Percentiles rank a stretch among this genome's conserved stretches.
phyloP scores from a whole-genome alignment of 2,888 invertebrate species.

The Scaptomyza reducta region DNA sequence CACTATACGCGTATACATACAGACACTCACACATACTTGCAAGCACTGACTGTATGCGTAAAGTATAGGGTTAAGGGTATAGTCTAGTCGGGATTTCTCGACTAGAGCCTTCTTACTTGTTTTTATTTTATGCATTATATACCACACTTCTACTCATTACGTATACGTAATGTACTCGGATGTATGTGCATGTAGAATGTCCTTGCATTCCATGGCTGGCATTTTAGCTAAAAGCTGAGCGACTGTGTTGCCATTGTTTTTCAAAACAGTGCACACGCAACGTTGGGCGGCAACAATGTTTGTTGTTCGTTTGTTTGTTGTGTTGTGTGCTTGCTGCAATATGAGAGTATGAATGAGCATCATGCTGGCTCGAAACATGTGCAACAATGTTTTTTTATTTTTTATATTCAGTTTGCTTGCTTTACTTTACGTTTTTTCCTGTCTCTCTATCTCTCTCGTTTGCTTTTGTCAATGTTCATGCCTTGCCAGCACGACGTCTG shows the following conservation, averaged over 20 bases:
- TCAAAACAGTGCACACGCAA: slow-evolving; percentile 1
- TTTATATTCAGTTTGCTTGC: slow-evolving; percentile 41
- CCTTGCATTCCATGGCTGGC: neutral
- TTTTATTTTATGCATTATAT: neutral
- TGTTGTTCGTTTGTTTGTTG: slow-evolving; percentile 16
- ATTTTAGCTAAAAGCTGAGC: slow-evolving; percentile 7
- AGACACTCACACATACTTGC: too few relatives aligned
- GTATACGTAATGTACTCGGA: neutral
- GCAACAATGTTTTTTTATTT: slow-evolving; percentile 70
- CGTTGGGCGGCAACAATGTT: slow-evolving; percentile 44
- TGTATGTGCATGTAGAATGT: too few relatives aligned
- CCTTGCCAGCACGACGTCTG: slow-evolving; percentile 34
- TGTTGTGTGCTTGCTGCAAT: slow-evolving; percentile 28
- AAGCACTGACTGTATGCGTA: too few relatives aligned
- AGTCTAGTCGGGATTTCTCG: too few relatives aligned
- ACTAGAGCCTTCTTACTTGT: too few relatives aligned
- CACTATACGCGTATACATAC: too few relatives aligned
- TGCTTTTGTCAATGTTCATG: neutral
- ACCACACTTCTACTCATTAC: neutral
- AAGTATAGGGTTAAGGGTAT: too few relatives aligned
- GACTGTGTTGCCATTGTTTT: slow-evolving; percentile 46
- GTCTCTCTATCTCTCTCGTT: neutral
- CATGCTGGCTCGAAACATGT: slow-evolving; percentile 55
- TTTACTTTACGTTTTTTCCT: neutral
- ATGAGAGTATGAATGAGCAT: slow-evolving; percentile 42